Base-by-base conservation (phyloP, 1,140 invertebrate species). In the Agrilus planipennis region DNA sequence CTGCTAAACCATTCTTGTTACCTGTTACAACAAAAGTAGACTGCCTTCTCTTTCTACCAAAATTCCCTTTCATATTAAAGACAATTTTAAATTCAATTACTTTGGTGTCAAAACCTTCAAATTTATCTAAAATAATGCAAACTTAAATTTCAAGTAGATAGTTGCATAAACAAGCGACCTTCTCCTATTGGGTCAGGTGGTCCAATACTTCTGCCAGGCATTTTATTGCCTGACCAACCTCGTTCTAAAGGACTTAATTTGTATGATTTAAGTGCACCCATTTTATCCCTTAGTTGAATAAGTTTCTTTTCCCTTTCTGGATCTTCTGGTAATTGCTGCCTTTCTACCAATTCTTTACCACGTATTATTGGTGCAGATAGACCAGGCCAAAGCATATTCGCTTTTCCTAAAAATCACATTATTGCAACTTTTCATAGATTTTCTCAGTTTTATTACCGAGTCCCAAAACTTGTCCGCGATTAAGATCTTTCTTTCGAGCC, bases 381-480 rank as follows among this genome's bases (percentile, higher is more conserved):
- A 16, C 94, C 94, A 18, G 94, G 93, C 84, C 88, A 97, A 38
- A 89, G 18, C 51, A 93, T 84, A 53, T 84, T 86, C 29, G 76
- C 68, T 62, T 79, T 84, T 21, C 77, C 77, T 54, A 39, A 14
- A 74, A 4, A 39, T 9, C n/a, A 27, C 23, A 34, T 29, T 39
- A 46, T 19, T 3, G 21, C 9, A 21, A 20, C 27, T 9, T 28
- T 36, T 7, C 17, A 14, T 48, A 17, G 10, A 18, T n/a, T 36
- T 18, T 30, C 15, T 28, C 20, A 21, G n/a, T 27, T 9, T 34
- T 9, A 63, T 63, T 57, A 63, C 90, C 90, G 10, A 78, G 58
- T 32, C 94, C 94, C 57, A 98, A 82, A 1, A 77, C 54, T 69
- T 98, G 91, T 0, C 92, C 93, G 51, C 65, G 75, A 60, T 97